phyloP scores from a whole-genome alignment of 1,140 invertebrate species.

The Diabrotica virgifera region DNA sequence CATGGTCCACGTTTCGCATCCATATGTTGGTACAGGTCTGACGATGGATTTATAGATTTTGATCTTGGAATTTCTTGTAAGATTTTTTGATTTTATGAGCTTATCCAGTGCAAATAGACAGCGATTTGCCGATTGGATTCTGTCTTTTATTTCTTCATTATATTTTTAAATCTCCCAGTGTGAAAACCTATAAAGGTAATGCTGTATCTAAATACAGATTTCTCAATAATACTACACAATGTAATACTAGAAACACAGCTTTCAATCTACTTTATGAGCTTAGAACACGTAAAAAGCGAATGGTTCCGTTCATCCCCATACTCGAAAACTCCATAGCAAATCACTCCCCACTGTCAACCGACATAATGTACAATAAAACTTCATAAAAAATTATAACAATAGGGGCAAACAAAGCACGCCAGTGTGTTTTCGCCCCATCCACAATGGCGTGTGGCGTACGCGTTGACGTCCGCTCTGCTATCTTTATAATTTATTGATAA shows the following conservation, averaged over 20 bases:
- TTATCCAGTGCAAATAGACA: too few species aligned
- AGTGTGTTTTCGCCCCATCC: slow-evolving; percentile 17
- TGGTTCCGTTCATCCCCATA: slow-evolving; percentile 18
- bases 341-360: slow-evolving; percentile 29
- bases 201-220: too few species aligned
- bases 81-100: too few species aligned
- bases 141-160: too few species aligned
- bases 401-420: slow-evolving; percentile 18
- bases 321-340: slow-evolving; percentile 23
- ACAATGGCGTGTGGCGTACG: slow-evolving; percentile 12
- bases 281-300: background rate
- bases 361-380: slow-evolving; percentile 26
- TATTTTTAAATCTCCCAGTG: too few species aligned
- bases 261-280: background rate
- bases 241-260: background rate
- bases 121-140: too few species aligned
- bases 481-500: slow-evolving; percentile 16
- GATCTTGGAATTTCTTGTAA: too few species aligned
- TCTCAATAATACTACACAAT: too few species aligned
- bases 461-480: slow-evolving; percentile 8
- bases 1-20: too few species aligned
- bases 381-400: slow-evolving; percentile 28
- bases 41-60: too few species aligned
- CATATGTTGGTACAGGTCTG: too few species aligned
- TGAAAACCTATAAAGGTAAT: too few species aligned